Conservation (phyloP, 2,113 vertebrate species). For the Vulpes vulpes region DNA sequence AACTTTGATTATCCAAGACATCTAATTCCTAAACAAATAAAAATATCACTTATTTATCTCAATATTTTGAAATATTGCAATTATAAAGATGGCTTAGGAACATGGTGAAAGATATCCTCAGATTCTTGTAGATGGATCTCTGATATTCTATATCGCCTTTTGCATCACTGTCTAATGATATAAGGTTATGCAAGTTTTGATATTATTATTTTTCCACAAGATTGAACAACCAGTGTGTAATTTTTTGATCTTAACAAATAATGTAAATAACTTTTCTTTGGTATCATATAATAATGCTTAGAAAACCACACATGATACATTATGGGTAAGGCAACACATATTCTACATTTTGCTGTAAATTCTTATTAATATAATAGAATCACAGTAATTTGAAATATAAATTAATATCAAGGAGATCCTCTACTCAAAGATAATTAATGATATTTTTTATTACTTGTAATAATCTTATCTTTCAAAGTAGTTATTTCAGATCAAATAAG, state of each 20-base stretch:
- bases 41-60: neutral
- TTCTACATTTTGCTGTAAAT: neutral
- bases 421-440: constrained; percentile 14
- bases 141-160: neutral
- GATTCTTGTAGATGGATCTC: neutral
- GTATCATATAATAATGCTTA: neutral
- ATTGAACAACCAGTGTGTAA: neutral
- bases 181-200: neutral
- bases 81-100: neutral
- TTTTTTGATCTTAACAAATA: neutral
- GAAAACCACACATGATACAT: neutral
- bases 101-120: neutral
- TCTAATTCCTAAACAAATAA: constrained; percentile 32
- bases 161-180: neutral
- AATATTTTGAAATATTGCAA: constrained; percentile 37
- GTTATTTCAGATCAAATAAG: constrained; percentile 29
- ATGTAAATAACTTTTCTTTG: constrained; percentile 14
- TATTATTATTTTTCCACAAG: neutral
- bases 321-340: neutral
- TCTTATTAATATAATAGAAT: neutral
- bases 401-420: neutral
- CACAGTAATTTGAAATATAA: constrained; percentile 37
- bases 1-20: constrained; percentile 57
- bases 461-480: constrained; percentile 36
- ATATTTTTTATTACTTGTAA: constrained; percentile 13